A percentile compares a stretch with the other conserved stretches of the same genome.
phyloP scores from a whole-genome alignment of 2,888 invertebrate species.

The Cordylochernes scorpioides region DNA sequence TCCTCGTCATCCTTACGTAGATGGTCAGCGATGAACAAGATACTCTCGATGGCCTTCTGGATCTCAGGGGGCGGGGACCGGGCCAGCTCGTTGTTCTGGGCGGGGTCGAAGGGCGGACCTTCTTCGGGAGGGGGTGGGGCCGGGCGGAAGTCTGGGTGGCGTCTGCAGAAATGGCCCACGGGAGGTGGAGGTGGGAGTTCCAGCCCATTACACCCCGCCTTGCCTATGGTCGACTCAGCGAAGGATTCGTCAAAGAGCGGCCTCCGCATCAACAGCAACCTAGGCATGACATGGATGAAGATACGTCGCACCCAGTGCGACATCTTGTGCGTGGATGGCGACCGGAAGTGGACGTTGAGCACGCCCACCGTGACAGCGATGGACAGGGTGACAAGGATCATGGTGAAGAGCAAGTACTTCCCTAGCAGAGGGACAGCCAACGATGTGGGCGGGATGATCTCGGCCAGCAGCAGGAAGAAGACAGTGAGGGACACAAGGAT shows the following conservation, averaged over 20 bases:
- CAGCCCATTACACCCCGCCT: conserved; percentile 18
- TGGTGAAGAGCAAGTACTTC: conserved; percentile 67
- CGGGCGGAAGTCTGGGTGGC: background rate
- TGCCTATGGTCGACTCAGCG: conserved; percentile 31
- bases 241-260: conserved; percentile 35
- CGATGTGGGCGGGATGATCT: conserved; percentile 79
- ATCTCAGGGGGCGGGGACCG: conserved; percentile 47
- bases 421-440: conserved; percentile 61
- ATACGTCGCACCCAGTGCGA: conserved; percentile 60
- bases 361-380: conserved; percentile 74
- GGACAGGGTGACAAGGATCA: conserved; percentile 63
- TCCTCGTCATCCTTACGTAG: conserved; percentile 35
- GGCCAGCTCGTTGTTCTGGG: background rate
- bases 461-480: conserved; percentile 77
- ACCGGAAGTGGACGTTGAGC: conserved; percentile 70
- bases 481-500: conserved; percentile 76
- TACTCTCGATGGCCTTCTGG: conserved; percentile 66
- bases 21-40: conserved; percentile 85
- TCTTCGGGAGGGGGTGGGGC: conserved; percentile 1
- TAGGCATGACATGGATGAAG: conserved; percentile 70
- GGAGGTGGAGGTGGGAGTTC: conserved; percentile 9
- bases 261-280: conserved; percentile 61
- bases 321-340: conserved; percentile 82
- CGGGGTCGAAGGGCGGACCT: too few relatives aligned
- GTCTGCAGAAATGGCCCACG: conserved; percentile 4